phyloP scores from a whole-genome alignment of 2,113 vertebrate genomes.

The Lucifuga dentata region DNA sequence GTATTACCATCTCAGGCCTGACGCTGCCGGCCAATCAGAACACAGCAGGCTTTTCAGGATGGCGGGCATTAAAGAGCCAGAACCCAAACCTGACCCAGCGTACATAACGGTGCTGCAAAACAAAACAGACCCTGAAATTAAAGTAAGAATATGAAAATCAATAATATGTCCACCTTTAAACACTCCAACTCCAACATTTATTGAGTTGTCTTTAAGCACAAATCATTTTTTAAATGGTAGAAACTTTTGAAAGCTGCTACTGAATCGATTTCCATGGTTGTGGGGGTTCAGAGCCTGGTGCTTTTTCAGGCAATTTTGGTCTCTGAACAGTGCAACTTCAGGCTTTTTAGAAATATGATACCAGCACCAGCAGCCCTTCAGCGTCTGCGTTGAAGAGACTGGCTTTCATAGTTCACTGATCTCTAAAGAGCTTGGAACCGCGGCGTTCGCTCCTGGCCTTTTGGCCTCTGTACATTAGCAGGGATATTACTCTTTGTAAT shows the following conservation, averaged over 20 bases:
- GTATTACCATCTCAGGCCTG: too few species aligned
- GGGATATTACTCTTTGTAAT: slow-evolving; percentile 66
- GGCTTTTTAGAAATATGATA: slow-evolving; percentile 70
- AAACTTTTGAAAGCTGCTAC: slow-evolving; percentile 15
- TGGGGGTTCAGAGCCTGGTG: slow-evolving; percentile 42
- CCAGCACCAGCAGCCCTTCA: slow-evolving; percentile 53
- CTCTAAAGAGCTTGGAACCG: slow-evolving; percentile 71
- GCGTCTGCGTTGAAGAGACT: slow-evolving; percentile 63
- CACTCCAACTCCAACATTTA: too few species aligned
- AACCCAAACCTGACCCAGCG: too few species aligned
- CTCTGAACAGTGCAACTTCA: slow-evolving; percentile 55
- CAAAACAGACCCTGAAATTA: too few species aligned
- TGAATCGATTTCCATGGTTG: slow-evolving; percentile 36
- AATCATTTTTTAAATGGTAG: neutral
- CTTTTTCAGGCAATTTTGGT: slow-evolving; percentile 57
- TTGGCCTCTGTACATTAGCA: slow-evolving; percentile 64
- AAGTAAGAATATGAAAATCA: too few species aligned
- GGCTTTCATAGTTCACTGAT: slow-evolving; percentile 73
- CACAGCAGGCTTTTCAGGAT: too few species aligned
- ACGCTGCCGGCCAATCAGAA: too few species aligned
- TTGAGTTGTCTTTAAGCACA: neutral
- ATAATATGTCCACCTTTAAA: too few species aligned
- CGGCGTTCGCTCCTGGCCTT: slow-evolving; percentile 54
- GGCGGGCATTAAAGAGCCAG: too few species aligned
- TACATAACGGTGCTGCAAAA: too few species aligned